Conservation (phyloP, 1,140 invertebrate species). For the Pseudomyrmex cubaensis region DNA sequence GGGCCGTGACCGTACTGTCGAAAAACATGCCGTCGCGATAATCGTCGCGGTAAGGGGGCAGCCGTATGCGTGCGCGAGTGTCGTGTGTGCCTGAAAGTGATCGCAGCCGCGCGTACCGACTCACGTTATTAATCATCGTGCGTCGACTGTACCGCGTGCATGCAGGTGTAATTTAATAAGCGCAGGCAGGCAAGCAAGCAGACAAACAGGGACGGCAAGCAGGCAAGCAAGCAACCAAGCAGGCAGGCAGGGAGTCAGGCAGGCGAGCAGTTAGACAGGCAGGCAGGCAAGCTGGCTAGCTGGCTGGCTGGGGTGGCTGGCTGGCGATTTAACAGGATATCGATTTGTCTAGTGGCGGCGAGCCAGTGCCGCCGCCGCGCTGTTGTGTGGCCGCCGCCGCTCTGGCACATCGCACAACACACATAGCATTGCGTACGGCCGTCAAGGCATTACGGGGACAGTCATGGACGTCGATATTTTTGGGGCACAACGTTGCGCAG, state of each 20-base stretch:
- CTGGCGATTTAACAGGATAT: conserved; percentile 81
- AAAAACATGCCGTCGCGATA: conserved; percentile 75
- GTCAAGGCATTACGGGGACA: conserved; percentile 69
- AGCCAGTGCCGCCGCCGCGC: conserved; percentile 36
- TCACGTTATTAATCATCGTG: conserved; percentile 20
- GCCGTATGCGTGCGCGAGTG: conserved; percentile 40
- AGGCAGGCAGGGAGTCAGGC: no score
- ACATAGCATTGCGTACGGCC: conserved; percentile 32
- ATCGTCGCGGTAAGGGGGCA: conserved; percentile 50
- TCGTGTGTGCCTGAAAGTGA: conserved; percentile 6
- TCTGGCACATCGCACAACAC: not conserved
- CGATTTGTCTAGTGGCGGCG: conserved; percentile 76
- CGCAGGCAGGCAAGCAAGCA: conserved; percentile 65
- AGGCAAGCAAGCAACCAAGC: no score
- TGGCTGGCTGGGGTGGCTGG: conserved; percentile 68
- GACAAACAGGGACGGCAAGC: no score
- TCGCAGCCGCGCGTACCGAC: not conserved
- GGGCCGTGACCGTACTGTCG: conserved; percentile 60
- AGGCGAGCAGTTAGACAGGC: no score
- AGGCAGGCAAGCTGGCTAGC: no score
- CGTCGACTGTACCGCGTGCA: conserved; percentile 50
- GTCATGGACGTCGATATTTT: conserved; percentile 84
- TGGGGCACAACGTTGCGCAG: conserved; percentile 79
- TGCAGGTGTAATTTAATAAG: conserved; percentile 78
- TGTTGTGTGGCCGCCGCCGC: not conserved